Percentiles rank a stretch among this genome's conserved stretches.
Evolutionary conservation across 1,140 invertebrate genomes (phyloP).

Genomic region (Ceratoteleas bidentatus): DNA sequence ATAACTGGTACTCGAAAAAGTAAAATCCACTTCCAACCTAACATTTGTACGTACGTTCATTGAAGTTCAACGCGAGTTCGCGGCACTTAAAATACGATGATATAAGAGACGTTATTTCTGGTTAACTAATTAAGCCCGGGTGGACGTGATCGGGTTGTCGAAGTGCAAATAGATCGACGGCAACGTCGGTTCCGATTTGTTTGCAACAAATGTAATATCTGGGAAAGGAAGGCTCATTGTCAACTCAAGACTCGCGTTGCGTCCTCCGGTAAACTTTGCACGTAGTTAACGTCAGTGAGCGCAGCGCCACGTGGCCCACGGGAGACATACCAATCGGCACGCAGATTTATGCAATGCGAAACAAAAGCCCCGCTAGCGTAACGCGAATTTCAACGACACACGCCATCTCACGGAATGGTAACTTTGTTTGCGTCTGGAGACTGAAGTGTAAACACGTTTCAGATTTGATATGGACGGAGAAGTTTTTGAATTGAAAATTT

Average conservation of each 20-base stretch:
- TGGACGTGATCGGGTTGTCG: constrained; percentile 37
- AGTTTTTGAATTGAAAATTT: too few species aligned
- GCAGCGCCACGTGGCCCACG: constrained; percentile 43
- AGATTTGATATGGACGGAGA: too few species aligned
- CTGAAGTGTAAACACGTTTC: too few species aligned
- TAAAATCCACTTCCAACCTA: too few species aligned
- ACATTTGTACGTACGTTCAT: too few species aligned
- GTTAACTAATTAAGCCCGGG: constrained; percentile 24
- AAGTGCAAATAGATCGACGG: constrained; percentile 18
- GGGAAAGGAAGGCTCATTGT: constrained; percentile 44
- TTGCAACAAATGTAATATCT: constrained; percentile 55
- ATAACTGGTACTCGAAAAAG: too few species aligned
- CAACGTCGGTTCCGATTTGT: constrained; percentile 40
- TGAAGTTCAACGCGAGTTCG: too few species aligned
- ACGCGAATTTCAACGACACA: constrained; percentile 8
- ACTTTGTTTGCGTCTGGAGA: neutral
- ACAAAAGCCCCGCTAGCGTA: constrained; percentile 24
- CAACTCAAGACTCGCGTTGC: constrained; percentile 43
- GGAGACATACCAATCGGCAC: constrained; percentile 45
- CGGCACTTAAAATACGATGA: constrained; percentile 10
- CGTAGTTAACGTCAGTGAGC: constrained; percentile 53
- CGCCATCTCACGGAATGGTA: neutral
- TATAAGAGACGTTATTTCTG: constrained; percentile 30
- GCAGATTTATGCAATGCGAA: constrained; percentile 38
- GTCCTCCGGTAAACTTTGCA: constrained; percentile 56